Conservation (phyloP, 2,797 vertebrate genomes). For the Molossus alvarezi region DNA sequence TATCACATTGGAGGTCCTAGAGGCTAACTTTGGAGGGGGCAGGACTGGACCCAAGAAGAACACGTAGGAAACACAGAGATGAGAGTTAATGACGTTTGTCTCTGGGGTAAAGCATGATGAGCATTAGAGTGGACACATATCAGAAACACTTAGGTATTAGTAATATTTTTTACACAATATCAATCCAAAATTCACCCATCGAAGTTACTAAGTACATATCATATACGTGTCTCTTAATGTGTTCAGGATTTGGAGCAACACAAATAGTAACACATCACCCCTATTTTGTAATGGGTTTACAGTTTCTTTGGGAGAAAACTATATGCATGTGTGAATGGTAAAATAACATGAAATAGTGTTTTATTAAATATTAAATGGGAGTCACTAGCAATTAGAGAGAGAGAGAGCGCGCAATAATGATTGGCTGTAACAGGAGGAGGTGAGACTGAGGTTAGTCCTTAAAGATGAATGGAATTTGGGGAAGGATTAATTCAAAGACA, state of each 20-base stretch:
- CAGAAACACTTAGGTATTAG: background rate
- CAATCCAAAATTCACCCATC: background rate
- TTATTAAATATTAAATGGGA: background rate
- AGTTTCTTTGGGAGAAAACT: background rate
- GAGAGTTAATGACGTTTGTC: background rate
- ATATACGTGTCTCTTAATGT: background rate
- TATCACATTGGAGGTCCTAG: background rate
- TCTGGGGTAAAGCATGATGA: background rate
- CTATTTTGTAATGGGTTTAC: background rate
- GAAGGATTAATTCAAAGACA: background rate
- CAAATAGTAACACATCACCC: background rate
- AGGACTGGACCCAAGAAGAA: background rate
- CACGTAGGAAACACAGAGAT: background rate
- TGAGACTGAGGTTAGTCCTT: background rate
- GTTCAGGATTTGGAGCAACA: constrained; percentile 20
- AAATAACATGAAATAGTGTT: background rate
- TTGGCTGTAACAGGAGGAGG: background rate
- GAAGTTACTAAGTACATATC: background rate
- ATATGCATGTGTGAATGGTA: background rate
- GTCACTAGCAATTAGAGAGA: background rate
- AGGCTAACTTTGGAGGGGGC: background rate
- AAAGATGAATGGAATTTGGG: background rate
- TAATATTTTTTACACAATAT: background rate
- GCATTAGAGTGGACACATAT: background rate
- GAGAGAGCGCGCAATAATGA: background rate